These are phyloP conservation scores for Cynopterus brachyotis DNA, from an alignment of 2,113 vertebrate species.

Conservation along the genomic window DNA sequence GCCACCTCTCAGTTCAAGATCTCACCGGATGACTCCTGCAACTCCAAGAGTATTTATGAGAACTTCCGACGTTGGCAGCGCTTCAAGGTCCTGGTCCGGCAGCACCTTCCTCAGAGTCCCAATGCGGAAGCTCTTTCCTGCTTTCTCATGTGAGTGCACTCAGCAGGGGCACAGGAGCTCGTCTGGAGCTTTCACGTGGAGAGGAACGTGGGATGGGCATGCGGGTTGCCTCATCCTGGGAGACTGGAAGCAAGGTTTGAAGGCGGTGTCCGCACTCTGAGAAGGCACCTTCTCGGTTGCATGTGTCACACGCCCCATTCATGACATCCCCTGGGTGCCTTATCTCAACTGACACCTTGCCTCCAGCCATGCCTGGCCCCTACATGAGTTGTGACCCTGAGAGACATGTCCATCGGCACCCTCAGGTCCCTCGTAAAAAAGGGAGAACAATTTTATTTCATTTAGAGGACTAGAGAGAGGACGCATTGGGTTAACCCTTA, in stretches of 20 bases:
- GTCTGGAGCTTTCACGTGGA: rapidly evolving
- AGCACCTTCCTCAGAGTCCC: slow-evolving; percentile 44
- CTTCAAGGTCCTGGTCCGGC: slow-evolving; percentile 62
- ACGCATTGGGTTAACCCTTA: background rate
- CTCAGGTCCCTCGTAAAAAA: too few relatives aligned
- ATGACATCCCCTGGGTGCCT: background rate
- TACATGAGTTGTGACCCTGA: background rate
- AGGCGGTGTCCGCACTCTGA: background rate
- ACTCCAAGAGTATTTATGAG: slow-evolving; percentile 53
- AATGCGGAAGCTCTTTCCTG: slow-evolving; percentile 77
- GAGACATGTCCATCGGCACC: background rate
- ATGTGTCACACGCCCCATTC: background rate
- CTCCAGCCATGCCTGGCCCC: background rate
- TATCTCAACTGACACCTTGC: background rate
- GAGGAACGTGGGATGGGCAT: rapidly evolving
- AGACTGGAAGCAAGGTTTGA: background rate
- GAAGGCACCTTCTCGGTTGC: background rate
- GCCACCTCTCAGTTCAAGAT: too few relatives aligned
- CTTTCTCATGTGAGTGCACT: slow-evolving; percentile 79
- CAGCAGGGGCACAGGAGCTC: rapidly evolving
- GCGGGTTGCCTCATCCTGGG: too few relatives aligned
- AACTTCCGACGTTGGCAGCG: slow-evolving; percentile 76
- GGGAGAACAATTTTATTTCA: background rate
- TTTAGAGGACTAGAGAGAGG: background rate
- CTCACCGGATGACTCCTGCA: background rate